Conservation (phyloP, 2,113 vertebrate species). For the Trachemys scripta region DNA sequence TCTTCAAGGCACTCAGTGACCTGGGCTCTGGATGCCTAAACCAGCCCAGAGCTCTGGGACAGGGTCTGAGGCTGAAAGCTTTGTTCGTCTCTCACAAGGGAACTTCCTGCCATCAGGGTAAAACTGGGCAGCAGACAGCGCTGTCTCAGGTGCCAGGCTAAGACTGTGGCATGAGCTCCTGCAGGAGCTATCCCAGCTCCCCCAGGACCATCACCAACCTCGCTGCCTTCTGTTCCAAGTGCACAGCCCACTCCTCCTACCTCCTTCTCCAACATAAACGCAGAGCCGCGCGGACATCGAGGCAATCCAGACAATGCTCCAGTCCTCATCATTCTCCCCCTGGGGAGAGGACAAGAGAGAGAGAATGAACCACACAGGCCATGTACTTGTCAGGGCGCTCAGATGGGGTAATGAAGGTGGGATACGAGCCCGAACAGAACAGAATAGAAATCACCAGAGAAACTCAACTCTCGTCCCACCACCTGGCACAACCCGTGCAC, state of each 20-base stretch:
- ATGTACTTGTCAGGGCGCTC: not conserved
- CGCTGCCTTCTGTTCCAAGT: not conserved
- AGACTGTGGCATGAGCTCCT: not conserved
- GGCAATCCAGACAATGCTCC: not conserved
- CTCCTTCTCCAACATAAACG: not conserved
- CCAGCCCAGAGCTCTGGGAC: too few species aligned
- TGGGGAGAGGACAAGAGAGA: not conserved
- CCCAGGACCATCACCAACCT: not conserved
- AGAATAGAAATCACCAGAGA: not conserved
- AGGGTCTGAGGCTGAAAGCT: not conserved
- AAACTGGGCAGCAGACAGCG: too few species aligned
- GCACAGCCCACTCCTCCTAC: not conserved
- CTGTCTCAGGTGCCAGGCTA: not conserved
- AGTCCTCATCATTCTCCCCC: not conserved
- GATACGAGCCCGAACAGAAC: not conserved
- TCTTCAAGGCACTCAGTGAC: too few species aligned
- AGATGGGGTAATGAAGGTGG: not conserved
- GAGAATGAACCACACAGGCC: not conserved
- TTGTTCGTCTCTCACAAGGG: not conserved
- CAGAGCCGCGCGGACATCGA: not conserved
- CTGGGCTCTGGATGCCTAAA: too few species aligned
- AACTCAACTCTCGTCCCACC: not conserved
- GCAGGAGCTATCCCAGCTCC: too few species aligned
- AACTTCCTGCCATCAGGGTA: not conserved
- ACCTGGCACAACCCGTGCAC: not conserved